Evolutionary conservation across 2,888 invertebrate species (phyloP), one percentile per base, ranked within the genome.

Genomic region (Eumacrocentrus americanus): DNA sequence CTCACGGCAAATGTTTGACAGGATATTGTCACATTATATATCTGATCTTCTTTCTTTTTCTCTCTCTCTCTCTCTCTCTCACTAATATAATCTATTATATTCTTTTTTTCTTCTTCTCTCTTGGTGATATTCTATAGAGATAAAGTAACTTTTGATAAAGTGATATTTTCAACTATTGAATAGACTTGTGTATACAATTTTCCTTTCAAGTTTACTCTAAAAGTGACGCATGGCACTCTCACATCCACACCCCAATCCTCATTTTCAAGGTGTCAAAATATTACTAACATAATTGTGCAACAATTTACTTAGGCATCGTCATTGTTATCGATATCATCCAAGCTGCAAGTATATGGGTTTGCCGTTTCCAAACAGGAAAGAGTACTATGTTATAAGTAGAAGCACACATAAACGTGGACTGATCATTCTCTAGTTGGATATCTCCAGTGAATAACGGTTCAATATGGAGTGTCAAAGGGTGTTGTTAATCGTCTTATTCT

Each of bases 1-100:
- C 61, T 52, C 55, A 34, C 18, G 16, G 70, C 74, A 70, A 79
- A 79, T 79, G 76, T 79, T 79, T 73, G 67, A 79, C 77, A 74
- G 75, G 75, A 77, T 75, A 69, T 70, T 16, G 3, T 34, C 37
- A 18, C 6, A 5, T 23, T 16, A 22, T 40, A 16, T 37, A 14
- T 25, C 14, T 14, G 23, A 4, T 23, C 25, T 38, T 52, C 34
- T 38, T 37, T 18, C 23, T 9, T 40, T 25, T 11, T 25, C 11
- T n/a, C 11, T 9, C 3, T 11, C 20, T 46, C 6, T n/a, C 12
- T 25, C 46, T 12, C 14, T 46, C 23, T 2, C 18, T 42, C 42
- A 18, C 11, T 42, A 2, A n/a, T n/a, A n/a, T n/a, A n/a, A n/a
- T n/a, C n/a, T n/a, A n/a, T n/a, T 20, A 18, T 20, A 2, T 42